These are phyloP conservation scores for Petrocephalus zakoni DNA, from an alignment of 2,113 vertebrate genomes.

Conservation along the genomic window DNA sequence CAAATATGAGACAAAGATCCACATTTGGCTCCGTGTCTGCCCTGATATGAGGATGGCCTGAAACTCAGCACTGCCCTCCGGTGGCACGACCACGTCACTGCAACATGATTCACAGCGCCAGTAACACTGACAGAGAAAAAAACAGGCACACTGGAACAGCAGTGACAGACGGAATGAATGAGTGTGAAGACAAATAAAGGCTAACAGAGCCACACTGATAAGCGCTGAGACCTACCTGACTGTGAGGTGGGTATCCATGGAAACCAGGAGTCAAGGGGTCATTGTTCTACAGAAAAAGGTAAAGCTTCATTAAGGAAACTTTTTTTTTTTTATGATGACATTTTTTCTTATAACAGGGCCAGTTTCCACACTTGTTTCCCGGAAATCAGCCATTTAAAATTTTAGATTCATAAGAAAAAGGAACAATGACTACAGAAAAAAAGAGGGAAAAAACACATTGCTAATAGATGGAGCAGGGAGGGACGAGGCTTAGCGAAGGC, in stretches of 20 bases:
- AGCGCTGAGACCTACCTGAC: slow-evolving; percentile 53
- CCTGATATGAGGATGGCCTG: slow-evolving; percentile 23
- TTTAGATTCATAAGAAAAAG: neutral
- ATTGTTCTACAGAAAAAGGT: slow-evolving; percentile 58
- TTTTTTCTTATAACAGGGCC: neutral
- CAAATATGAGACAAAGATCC: neutral
- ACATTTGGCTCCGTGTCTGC: neutral
- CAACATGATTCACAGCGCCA: slow-evolving; percentile 30
- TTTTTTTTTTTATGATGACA: neutral
- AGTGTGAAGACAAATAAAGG: neutral
- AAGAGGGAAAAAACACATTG: neutral
- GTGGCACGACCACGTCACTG: slow-evolving; percentile 56
- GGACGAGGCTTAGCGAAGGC: neutral
- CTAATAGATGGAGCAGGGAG: neutral
- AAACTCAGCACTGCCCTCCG: slow-evolving; percentile 60
- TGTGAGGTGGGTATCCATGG: slow-evolving; percentile 63
- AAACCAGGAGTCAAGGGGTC: slow-evolving; percentile 65
- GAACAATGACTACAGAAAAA: neutral
- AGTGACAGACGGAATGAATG: neutral
- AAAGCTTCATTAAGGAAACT: neutral
- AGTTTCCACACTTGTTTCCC: neutral
- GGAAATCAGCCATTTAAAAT: neutral
- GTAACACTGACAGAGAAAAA: neutral
- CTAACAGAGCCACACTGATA: slow-evolving; percentile 32
- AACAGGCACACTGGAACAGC: neutral